Evolutionary conservation across 2,797 vertebrate genomes (phyloP).

Genomic region (Protosalanx chinensis): DNA sequence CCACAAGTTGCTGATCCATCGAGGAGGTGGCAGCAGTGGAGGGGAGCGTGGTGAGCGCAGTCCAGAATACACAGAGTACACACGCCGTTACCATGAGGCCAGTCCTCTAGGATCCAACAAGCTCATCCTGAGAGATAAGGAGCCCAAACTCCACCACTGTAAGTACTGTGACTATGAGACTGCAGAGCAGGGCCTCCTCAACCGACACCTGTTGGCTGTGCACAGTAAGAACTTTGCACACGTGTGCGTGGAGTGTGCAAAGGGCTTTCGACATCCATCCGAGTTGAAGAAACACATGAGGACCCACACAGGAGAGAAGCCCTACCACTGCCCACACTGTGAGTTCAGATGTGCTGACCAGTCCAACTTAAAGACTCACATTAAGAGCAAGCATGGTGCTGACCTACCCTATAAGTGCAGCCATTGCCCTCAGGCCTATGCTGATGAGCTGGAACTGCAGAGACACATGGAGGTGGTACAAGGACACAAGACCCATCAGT

Average conservation of each 20-base stretch:
- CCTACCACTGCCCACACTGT: slow-evolving; percentile 82
- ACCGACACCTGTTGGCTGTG: slow-evolving; percentile 85
- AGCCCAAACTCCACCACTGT: slow-evolving; percentile 86
- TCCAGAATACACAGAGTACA: slow-evolving; percentile 93
- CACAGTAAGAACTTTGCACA: slow-evolving; percentile 89
- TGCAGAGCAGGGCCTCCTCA: slow-evolving; percentile 83
- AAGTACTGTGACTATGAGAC: slow-evolving; percentile 90
- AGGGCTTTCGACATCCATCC: slow-evolving; percentile 86
- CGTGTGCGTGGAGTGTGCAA: slow-evolving; percentile 85
- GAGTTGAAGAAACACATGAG: slow-evolving; percentile 96
- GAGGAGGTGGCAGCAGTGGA: slow-evolving; percentile 41
- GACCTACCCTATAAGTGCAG: slow-evolving; percentile 83
- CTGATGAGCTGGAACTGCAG: slow-evolving; percentile 84
- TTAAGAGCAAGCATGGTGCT: slow-evolving; percentile 83
- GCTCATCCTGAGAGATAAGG: slow-evolving; percentile 94
- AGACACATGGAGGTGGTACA: slow-evolving; percentile 91
- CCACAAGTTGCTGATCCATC: slow-evolving; percentile 96
- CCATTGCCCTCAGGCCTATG: slow-evolving; percentile 83
- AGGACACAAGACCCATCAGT: slow-evolving; percentile 88
- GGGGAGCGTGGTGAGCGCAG: slow-evolving; percentile 73
- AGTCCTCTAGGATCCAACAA: slow-evolving; percentile 95
- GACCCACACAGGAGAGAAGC: slow-evolving; percentile 98
- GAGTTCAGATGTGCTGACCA: slow-evolving; percentile 85
- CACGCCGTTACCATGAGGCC: slow-evolving; percentile 92
- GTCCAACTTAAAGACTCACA: slow-evolving; percentile 88